phyloP scores from a whole-genome alignment of 2,888 invertebrate genomes.

The Carabus problematicus region DNA sequence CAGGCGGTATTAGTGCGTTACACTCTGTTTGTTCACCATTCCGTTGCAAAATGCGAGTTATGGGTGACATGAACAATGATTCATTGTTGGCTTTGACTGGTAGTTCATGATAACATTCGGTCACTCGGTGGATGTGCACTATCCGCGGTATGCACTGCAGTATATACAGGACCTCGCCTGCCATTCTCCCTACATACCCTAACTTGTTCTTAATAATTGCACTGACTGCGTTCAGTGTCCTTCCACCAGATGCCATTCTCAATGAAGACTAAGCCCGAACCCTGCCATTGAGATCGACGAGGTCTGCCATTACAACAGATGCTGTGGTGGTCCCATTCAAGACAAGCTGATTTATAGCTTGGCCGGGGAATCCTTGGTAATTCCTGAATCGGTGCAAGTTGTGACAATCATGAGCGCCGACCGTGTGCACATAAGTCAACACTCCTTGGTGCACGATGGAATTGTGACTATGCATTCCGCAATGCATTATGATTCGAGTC shows the following conservation, averaged over 20 bases:
- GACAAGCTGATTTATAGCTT: constrained; percentile 29
- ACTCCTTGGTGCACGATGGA: constrained; percentile 43
- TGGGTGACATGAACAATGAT: not conserved
- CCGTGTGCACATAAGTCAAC: constrained; percentile 31
- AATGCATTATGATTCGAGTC: constrained; percentile 34
- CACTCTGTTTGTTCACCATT: not conserved
- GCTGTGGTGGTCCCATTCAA: constrained; percentile 33
- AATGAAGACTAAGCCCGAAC: too few species aligned
- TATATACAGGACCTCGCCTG: too few species aligned
- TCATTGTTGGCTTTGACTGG: too few species aligned
- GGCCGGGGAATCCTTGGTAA: not conserved
- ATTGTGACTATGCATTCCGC: constrained; percentile 39
- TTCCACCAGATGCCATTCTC: constrained; percentile 39
- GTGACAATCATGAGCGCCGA: constrained; percentile 41
- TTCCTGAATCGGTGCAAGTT: constrained; percentile 31
- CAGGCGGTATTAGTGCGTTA: too few species aligned
- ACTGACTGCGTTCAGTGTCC: too few species aligned
- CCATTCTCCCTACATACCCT: too few species aligned
- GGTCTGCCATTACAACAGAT: constrained; percentile 35
- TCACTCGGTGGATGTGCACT: too few species aligned
- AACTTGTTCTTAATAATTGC: too few species aligned
- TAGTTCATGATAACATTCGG: too few species aligned
- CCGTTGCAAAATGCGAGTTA: not conserved
- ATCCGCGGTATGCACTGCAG: too few species aligned
- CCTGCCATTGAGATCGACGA: too few species aligned